Evolutionary conservation across 2,797 vertebrate genomes (phyloP).

Genomic region (Argya squamiceps): DNA sequence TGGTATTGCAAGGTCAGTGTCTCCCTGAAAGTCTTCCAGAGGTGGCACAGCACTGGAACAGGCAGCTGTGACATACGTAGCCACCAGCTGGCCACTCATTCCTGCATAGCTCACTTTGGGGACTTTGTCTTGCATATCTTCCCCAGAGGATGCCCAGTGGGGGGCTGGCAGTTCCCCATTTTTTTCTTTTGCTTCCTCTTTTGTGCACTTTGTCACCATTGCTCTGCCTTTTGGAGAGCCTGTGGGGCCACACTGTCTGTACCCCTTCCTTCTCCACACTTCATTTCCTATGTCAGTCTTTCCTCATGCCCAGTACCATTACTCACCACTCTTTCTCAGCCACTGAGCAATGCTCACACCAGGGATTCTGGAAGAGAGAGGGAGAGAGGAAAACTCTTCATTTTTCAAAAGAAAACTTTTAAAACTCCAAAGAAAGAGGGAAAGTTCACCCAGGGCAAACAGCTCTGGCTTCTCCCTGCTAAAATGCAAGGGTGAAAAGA

Average conservation of each 20-base stretch:
- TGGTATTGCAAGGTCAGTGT: background rate
- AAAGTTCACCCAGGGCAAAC: background rate
- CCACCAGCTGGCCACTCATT: background rate
- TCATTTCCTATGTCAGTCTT: background rate
- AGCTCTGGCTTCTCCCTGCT: background rate
- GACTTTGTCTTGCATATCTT: background rate
- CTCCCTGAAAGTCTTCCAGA: background rate
- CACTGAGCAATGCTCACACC: background rate
- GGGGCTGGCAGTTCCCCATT: background rate
- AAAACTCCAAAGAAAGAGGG: background rate
- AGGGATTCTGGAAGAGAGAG: background rate
- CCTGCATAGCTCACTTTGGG: background rate
- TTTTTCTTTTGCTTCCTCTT: conserved; percentile 20
- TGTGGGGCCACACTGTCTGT: background rate
- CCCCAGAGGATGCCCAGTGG: background rate
- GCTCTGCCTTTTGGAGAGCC: background rate
- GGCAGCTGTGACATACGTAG: background rate
- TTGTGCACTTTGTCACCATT: background rate
- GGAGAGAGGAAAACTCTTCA: background rate
- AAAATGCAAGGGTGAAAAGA: background rate
- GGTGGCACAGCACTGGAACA: background rate
- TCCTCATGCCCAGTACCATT: background rate
- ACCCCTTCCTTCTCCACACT: background rate
- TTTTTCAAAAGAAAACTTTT: background rate
- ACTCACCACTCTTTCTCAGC: background rate